phyloP scores from a whole-genome alignment of 2,797 vertebrate species.

The Tenualosa thibaudeaui region DNA sequence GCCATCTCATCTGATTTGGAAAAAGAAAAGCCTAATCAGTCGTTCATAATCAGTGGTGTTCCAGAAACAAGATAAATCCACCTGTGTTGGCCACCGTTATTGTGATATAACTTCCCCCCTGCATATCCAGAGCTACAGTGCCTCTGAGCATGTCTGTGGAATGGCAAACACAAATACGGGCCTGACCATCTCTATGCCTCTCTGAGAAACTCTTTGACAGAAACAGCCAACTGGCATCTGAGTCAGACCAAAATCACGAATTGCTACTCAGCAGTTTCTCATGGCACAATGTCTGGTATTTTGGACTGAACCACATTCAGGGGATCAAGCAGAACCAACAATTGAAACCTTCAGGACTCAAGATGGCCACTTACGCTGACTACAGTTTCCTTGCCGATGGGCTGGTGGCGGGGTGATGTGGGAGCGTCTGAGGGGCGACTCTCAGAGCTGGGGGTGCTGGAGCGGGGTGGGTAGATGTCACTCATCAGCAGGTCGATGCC shows the following conservation, averaged over 20 bases:
- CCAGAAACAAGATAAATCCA: neutral
- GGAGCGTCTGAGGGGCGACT: constrained; percentile 49
- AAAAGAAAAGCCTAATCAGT: neutral
- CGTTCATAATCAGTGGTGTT: neutral
- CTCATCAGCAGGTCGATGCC: constrained; percentile 65
- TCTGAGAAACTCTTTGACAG: neutral
- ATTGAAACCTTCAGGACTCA: neutral
- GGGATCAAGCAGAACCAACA: neutral
- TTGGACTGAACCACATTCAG: neutral
- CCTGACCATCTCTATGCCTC: neutral
- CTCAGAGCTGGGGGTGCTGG: constrained; percentile 37
- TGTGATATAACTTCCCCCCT: neutral
- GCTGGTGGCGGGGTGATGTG: constrained; percentile 77
- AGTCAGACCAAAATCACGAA: neutral
- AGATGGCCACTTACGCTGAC: constrained; percentile 69
- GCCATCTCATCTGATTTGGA: neutral
- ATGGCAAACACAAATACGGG: neutral
- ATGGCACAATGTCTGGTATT: neutral
- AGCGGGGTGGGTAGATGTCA: constrained; percentile 48
- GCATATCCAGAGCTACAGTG: neutral
- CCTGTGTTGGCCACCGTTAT: neutral
- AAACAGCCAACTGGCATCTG: neutral
- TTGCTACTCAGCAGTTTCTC: neutral
- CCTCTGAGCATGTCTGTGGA: neutral
- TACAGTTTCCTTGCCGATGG: constrained; percentile 84